Conservation (phyloP, 2,113 vertebrate species). For the Talpa occidentalis region DNA sequence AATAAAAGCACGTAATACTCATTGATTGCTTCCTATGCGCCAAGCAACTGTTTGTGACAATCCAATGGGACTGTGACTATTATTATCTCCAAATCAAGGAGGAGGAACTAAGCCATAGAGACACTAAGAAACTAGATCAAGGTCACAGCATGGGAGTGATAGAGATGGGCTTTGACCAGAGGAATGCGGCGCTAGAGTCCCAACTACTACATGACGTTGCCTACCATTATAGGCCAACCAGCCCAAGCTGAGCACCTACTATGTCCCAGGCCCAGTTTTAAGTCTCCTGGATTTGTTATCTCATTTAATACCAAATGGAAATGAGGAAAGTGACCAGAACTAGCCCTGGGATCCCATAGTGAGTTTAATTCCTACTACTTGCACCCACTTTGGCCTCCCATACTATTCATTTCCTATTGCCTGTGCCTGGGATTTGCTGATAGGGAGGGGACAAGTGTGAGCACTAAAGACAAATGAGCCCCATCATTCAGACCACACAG, state of each 20-base stretch:
- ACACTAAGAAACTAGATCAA: background rate
- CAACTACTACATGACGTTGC: background rate
- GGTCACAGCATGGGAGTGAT: background rate
- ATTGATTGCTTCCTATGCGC: background rate
- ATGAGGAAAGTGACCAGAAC: accelerated
- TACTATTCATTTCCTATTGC: conserved; percentile 74
- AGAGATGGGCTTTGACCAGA: background rate
- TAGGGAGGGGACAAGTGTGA: conserved; percentile 57
- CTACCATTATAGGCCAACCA: background rate
- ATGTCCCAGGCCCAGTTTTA: background rate
- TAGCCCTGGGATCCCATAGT: background rate
- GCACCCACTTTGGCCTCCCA: conserved; percentile 40
- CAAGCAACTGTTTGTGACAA: background rate
- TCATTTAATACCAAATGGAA: background rate
- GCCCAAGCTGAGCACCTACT: background rate
- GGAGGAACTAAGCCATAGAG: background rate
- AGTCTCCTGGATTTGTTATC: background rate
- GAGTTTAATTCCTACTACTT: background rate
- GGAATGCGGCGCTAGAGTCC: background rate
- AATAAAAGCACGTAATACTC: background rate
- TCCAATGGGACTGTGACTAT: background rate
- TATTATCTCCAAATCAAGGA: background rate
- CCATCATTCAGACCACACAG: conserved; percentile 43
- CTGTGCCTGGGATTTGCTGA: conserved; percentile 43
- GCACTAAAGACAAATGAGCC: conserved; percentile 56